Percentiles rank a stretch among this genome's conserved stretches.
Evolutionary conservation across 2,797 vertebrate genomes (phyloP).

Genomic region (Sebastes aleutianus): DNA sequence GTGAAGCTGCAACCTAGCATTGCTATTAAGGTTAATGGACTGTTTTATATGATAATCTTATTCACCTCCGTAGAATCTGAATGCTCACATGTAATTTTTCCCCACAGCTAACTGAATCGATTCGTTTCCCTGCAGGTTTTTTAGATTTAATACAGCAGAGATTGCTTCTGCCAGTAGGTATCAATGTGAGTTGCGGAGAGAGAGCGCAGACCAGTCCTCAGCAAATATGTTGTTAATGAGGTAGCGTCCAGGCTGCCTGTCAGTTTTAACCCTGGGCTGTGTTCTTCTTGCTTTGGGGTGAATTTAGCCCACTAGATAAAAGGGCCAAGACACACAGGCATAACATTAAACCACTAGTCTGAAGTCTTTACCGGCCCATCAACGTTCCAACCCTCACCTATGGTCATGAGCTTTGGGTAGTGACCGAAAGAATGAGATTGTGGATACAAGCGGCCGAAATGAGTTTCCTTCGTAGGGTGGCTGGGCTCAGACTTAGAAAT

Average conservation of each 20-base stretch:
- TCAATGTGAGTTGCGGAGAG: slow-evolving; percentile 30
- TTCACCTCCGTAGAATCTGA: slow-evolving; percentile 38
- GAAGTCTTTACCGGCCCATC: not conserved
- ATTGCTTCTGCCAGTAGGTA: slow-evolving; percentile 43
- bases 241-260: slow-evolving; percentile 10
- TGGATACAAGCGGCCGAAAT: too few relatives aligned
- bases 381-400: too few relatives aligned
- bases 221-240: slow-evolving; percentile 34
- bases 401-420: too few relatives aligned
- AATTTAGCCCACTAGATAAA: slow-evolving; percentile 23
- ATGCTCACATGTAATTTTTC: slow-evolving; percentile 22
- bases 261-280: slow-evolving; percentile 29
- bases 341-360: slow-evolving; percentile 9
- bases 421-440: too few relatives aligned
- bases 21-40: slow-evolving; percentile 58
- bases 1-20: slow-evolving; percentile 46
- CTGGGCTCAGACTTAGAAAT: too few relatives aligned
- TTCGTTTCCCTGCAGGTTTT: slow-evolving; percentile 35
- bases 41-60: slow-evolving; percentile 65
- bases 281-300: not conserved
- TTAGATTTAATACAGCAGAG: slow-evolving; percentile 41
- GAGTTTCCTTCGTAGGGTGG: too few relatives aligned
- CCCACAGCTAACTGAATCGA: not conserved
- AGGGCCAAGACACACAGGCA: not conserved
- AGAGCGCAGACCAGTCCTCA: slow-evolving; percentile 6